Conservation (phyloP, 2,888 invertebrate genomes). For the Apotomis capreana region DNA sequence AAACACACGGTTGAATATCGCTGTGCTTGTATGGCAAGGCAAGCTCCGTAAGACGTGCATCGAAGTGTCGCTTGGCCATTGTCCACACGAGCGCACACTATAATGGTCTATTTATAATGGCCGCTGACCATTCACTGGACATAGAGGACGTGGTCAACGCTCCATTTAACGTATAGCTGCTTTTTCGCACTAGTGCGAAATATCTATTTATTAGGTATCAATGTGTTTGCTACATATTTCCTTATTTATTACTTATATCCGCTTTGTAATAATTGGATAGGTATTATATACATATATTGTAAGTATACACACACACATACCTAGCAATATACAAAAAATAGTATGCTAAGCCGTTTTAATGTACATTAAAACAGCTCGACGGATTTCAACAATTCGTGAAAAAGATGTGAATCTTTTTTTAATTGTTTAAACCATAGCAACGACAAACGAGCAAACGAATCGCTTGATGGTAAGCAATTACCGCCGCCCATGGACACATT, state of each 20-base stretch:
- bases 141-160: constrained; percentile 69
- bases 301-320: no score
- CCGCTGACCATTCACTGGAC: constrained; percentile 69
- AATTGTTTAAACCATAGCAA: no score
- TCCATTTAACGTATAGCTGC: constrained; percentile 73
- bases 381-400: no score
- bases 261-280: no score
- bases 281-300: no score
- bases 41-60: constrained; percentile 30
- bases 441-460: no score
- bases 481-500: no score
- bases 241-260: not conserved
- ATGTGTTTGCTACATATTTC: not conserved
- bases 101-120: constrained; percentile 57
- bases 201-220: not conserved
- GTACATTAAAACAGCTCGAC: no score
- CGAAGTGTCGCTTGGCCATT: constrained; percentile 40
- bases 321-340: no score
- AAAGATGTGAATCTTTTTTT: no score
- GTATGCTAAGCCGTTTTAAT: no score
- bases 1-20: not conserved
- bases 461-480: no score
- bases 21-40: constrained; percentile 4
- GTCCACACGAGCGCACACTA: constrained; percentile 49
- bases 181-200: constrained; percentile 47